Percentiles rank a stretch among this genome's conserved stretches.
phyloP scores from a whole-genome alignment of 2,113 vertebrate genomes.

The Benitochromis conjunctus region DNA sequence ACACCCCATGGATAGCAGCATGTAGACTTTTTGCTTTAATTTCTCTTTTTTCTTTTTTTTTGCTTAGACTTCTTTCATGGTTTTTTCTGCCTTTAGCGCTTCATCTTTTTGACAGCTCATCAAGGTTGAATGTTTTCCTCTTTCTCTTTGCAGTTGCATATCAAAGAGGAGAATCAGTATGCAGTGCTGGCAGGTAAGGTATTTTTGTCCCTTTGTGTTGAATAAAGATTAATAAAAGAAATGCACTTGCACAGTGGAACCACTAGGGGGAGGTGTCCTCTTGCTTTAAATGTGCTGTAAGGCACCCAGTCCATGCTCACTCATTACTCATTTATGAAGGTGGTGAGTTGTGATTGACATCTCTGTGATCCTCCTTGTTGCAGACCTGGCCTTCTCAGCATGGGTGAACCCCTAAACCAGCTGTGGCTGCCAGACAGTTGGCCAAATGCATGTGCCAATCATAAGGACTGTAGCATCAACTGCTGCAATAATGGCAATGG shows the following conservation, averaged over 20 bases:
- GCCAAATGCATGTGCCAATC: constrained; percentile 89
- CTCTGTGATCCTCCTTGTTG: constrained; percentile 24
- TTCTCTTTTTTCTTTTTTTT: not conserved
- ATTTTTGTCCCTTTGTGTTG: constrained; percentile 44
- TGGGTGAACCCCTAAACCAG: constrained; percentile 85
- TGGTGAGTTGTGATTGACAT: constrained; percentile 48
- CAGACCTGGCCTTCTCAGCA: constrained; percentile 90
- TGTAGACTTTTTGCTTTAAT: constrained; percentile 13
- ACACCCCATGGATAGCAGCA: not conserved
- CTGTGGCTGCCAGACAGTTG: constrained; percentile 93
- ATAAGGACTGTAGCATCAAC: constrained; percentile 92
- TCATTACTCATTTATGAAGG: not conserved
- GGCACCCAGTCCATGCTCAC: not conserved
- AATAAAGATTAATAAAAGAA: not conserved
- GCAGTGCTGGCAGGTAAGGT: constrained; percentile 87
- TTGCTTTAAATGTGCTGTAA: not conserved
- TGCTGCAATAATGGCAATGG: constrained; percentile 89
- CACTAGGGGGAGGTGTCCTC: constrained; percentile 61
- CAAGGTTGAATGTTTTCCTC: constrained; percentile 24
- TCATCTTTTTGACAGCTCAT: constrained; percentile 47
- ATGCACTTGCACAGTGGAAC: not conserved
- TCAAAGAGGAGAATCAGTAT: constrained; percentile 91
- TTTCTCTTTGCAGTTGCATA: constrained; percentile 81
- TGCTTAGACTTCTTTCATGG: constrained; percentile 13
- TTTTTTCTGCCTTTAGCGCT: constrained; percentile 19